phyloP scores from a whole-genome alignment of 2,888 invertebrate genomes.

The Epiperipatus broadwayi region DNA sequence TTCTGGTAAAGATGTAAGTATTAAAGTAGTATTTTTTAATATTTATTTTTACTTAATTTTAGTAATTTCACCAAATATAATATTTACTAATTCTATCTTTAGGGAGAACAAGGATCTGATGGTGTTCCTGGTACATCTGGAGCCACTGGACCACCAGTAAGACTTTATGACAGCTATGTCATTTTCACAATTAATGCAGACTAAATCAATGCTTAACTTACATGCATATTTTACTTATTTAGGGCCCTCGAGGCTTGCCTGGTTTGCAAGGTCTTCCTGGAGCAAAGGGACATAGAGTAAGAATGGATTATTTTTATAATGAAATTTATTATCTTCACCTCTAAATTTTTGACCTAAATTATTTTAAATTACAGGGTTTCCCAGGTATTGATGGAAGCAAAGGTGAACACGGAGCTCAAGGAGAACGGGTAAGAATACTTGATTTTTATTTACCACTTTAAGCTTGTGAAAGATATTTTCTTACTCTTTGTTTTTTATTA shows the following conservation, averaged over 20 bases:
- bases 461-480: too few species aligned
- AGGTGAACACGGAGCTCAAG: slow-evolving; percentile 52
- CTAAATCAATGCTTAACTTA: not conserved
- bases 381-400: slow-evolving; percentile 58
- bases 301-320: slow-evolving; percentile 5
- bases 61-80: not conserved
- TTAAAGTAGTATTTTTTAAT: not conserved
- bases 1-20: slow-evolving; percentile 52
- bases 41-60: not conserved
- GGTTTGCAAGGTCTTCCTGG: slow-evolving; percentile 63
- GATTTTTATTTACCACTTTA: too few species aligned
- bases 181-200: not conserved
- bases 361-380: slow-evolving; percentile 33
- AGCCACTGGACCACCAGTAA: slow-evolving; percentile 40
- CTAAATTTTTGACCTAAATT: too few species aligned
- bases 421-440: slow-evolving; percentile 52
- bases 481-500: too few species aligned
- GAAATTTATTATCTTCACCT: too few species aligned
- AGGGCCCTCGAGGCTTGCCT: slow-evolving; percentile 48
- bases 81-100: not conserved
- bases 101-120: slow-evolving; percentile 9
- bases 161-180: slow-evolving; percentile 4
- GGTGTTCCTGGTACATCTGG: slow-evolving; percentile 41
- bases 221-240: slow-evolving; percentile 9
- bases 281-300: slow-evolving; percentile 53